Base-by-base conservation (phyloP, 2,888 invertebrate genomes). In the Baccha elongata region DNA sequence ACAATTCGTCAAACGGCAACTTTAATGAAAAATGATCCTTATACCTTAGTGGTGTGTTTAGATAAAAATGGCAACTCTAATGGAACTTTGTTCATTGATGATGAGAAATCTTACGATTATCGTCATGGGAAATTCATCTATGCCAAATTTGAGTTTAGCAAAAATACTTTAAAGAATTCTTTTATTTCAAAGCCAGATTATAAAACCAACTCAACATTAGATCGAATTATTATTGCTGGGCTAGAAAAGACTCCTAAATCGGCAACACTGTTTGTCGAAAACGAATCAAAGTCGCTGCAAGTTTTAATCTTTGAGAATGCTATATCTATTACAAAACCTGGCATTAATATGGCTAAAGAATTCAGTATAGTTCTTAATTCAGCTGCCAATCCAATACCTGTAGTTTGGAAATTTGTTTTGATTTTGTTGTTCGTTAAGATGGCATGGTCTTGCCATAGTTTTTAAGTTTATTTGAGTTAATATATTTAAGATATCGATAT, bases 21-120 rank as follows among this genome's bases (percentile, higher is more conserved):
- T 0, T 92, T 98, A 0, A 98, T 97, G 94, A 93, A 93, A 5
- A 92, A 96, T 88, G 99, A 99, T 91, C 99, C 99, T 0, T 97
- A 96, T 90, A 99, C 99, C 0, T 91, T 99, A 0, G 92, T 97
- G 65, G 94, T 99, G 0, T 96, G 97, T 0, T 91, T 98, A 1
- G 95, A 98, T 89, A 89, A 90, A 35, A 92, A 94, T 71, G 91
- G 91, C 17, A 88, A 87, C 17, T 98, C 99, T 0, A 91, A 92
- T 32, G 98, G 98, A 50, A 94, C 94, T 0, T 90, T 99, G 1
- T 99, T 97, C 90, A 94, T 98, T 67, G 99, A 99, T 89, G 98
- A 99, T 90, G 97, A 96, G 2, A 94, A 95, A 85, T 96, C 95
- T 0, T 97, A 94, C 89, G 96, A 96, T 3, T 96, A 98, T 89